Conservation (phyloP, 2,797 vertebrate species). For the Geotrypetes seraphini region DNA sequence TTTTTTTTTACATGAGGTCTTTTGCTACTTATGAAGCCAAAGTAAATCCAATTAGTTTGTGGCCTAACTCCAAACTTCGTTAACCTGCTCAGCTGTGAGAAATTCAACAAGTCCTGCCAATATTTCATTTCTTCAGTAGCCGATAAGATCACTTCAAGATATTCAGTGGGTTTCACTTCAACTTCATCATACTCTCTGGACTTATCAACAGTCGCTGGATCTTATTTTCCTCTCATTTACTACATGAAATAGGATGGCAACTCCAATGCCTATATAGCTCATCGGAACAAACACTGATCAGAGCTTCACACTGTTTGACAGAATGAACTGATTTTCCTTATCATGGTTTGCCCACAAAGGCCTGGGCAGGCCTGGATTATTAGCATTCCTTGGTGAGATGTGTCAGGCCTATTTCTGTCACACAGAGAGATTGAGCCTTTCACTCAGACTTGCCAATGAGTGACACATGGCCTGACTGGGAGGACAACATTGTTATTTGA, state of each 20-base stretch:
- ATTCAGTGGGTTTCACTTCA: conserved; percentile 81
- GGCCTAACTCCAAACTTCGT: conserved; percentile 90
- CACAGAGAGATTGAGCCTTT: conserved; percentile 97
- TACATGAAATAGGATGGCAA: conserved; percentile 69
- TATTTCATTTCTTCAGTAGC: conserved; percentile 88
- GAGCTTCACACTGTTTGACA: conserved; percentile 67
- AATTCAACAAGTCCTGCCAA: conserved; percentile 85
- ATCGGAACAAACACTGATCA: conserved; percentile 67
- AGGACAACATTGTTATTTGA: conserved; percentile 99
- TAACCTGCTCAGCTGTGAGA: conserved; percentile 92
- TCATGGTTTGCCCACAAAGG: conserved; percentile 93
- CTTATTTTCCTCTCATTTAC: conserved; percentile 60
- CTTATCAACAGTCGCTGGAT: conserved; percentile 52
- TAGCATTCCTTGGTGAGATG: conserved; percentile 88
- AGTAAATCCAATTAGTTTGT: conserved; percentile 97
- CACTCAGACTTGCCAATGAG: conserved; percentile 89
- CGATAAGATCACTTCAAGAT: conserved; percentile 93
- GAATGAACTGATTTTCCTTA: conserved; percentile 91
- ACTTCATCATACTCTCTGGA: conserved; percentile 62
- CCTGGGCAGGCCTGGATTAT: conserved; percentile 78
- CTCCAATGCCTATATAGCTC: conserved; percentile 59
- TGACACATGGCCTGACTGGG: conserved; percentile 97
- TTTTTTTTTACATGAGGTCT: conserved; percentile 54
- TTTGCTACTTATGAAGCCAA: conserved; percentile 87
- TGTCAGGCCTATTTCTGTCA: conserved; percentile 92